Base-by-base conservation (phyloP, 1,140 invertebrate species). In the Varroa destructor region DNA sequence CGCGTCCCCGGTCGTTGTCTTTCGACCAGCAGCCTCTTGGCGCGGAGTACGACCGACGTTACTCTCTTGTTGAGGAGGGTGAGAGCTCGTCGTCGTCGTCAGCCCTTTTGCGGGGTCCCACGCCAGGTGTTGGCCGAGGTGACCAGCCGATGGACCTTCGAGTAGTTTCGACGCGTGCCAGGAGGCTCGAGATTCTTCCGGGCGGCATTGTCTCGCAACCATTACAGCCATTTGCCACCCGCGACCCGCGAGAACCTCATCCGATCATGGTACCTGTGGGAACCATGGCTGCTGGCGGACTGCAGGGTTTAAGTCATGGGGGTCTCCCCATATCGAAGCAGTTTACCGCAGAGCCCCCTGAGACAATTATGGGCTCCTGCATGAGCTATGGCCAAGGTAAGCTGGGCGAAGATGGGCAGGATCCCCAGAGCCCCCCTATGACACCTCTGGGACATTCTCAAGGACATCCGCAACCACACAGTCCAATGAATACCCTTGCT, bases 111-210 rank as follows among this genome's bases (percentile, higher is more conserved):
- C 46, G 46, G 46, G 46, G 46, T 51, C 46, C 46, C 46, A 51
- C 46, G 46, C 46, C 46, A 51, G 46, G 46, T 8, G 46, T 8
- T 51, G 46, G 46, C 3, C 46, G 46, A 8, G 46, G 61, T 46
- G 61, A 67, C 61, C 61, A 67, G 61, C 61, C 61, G 61, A 67
- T 67, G 61, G 61, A 67, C 37, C 61, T 67, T 46, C 61, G 61
- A n/a, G 61, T 67, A 25, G 61, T 40, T 36, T 67, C 61, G 36
- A 67, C 61, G 46, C 61, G 61, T 46, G 61, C 61, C 61, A 67
- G 61, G 61, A 67, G 61, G 61, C 61, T 67, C 40, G 61, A 67
- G 61, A 67, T 67, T 67, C 61, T 67, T 8, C 61, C 61, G 40
- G 61, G 61, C 40, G 61, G 61, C 40, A 67, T 67, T 37, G 61